These are phyloP conservation scores for Sycobia sp. DNA, from an alignment of 1,140 invertebrate species.

Conservation along the genomic window DNA sequence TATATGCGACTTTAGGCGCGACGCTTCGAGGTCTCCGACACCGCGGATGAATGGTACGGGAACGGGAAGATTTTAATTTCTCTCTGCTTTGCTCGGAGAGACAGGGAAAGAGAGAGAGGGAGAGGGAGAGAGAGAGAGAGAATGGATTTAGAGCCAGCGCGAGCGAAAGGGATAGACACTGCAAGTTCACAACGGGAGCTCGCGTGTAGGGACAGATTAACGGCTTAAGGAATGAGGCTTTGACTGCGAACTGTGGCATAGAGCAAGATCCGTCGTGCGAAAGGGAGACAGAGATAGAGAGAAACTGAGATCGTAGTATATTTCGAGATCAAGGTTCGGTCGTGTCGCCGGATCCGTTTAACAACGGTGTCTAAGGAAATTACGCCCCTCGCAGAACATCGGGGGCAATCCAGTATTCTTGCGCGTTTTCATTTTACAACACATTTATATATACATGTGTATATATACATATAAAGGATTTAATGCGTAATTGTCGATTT, in stretches of 20 bases:
- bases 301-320: conserved; percentile 8
- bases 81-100: background rate
- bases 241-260: too few relatives aligned
- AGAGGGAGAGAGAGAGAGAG: background rate
- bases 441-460: too few relatives aligned
- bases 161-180: too few relatives aligned
- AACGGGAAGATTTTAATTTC: conserved; percentile 39
- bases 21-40: background rate
- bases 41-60: background rate
- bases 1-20: too few relatives aligned
- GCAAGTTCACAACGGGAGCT: conserved; percentile 18
- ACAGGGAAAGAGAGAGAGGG: background rate
- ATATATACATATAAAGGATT: too few relatives aligned
- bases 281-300: background rate
- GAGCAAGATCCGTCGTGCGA: too few relatives aligned
- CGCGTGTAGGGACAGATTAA: conserved; percentile 37
- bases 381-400: too few relatives aligned
- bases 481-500: too few relatives aligned
- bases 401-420: background rate
- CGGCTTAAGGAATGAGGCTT: conserved; percentile 34
- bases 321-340: conserved; percentile 39
- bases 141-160: background rate
- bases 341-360: conserved; percentile 34
- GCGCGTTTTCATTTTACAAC: too few relatives aligned
- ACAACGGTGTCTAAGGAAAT: conserved; percentile 8